Evolutionary conservation across 2,797 vertebrate genomes (phyloP), one percentile per base, ranked within the genome.

Genomic region (Geotrypetes seraphini): DNA sequence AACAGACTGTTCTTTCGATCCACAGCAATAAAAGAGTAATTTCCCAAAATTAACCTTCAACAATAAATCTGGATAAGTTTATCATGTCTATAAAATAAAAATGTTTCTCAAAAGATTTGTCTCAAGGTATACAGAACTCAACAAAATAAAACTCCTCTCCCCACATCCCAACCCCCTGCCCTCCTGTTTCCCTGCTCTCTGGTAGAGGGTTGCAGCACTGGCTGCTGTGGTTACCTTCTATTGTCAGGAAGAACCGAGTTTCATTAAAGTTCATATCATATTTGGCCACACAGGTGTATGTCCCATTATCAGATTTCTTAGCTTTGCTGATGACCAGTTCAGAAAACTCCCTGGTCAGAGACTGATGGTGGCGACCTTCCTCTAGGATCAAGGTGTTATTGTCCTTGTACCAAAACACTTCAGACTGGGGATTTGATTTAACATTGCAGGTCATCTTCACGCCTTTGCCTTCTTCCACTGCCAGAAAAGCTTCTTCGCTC

Each of bases 151-250:
- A n/a, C n/a, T n/a, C n/a, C n/a, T n/a, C n/a, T n/a, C n/a, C n/a
- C n/a, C n/a, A n/a, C n/a, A n/a, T n/a, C n/a, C n/a, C n/a, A n/a
- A n/a, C n/a, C n/a, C n/a, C n/a, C n/a, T n/a, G n/a, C n/a, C n/a
- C n/a, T n/a, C n/a, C n/a, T n/a, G n/a, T n/a, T n/a, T n/a, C n/a
- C n/a, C n/a, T n/a, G n/a, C n/a, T n/a, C n/a, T n/a, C n/a, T n/a
- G n/a, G n/a, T n/a, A n/a, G n/a, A n/a, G n/a, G n/a, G n/a, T n/a
- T n/a, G n/a, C n/a, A n/a, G n/a, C n/a, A n/a, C n/a, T n/a, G n/a
- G n/a, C n/a, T n/a, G n/a, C n/a, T n/a, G n/a, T 7, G n/a, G 27
- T 47, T 69, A 97, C 95, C 92, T 75, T 53, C 62, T 29, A 93
- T 71, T 2, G 27, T 58, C 39, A 97, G 63, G 3, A 45, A 22